phyloP scores from a whole-genome alignment of 1,140 invertebrate species.

The Polypedilum vanderplanki region DNA sequence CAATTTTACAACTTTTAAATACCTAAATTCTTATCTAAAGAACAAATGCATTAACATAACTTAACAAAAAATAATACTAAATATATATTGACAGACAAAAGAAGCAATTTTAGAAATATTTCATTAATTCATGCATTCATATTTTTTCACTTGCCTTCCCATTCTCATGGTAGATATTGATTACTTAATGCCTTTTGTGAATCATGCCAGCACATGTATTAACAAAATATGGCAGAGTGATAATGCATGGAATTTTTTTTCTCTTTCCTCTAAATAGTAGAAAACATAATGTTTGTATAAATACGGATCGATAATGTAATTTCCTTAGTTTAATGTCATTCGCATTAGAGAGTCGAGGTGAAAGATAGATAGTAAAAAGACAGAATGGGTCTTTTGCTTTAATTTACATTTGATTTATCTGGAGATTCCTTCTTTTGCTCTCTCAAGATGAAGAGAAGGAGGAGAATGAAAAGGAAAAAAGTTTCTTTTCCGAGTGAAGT shows the following conservation, averaged over 20 bases:
- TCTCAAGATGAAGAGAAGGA: neutral
- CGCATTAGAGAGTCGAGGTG: neutral
- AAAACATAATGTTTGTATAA: constrained; percentile 6
- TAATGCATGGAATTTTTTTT: neutral
- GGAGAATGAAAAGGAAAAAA: neutral
- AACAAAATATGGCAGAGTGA: neutral
- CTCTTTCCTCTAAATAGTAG: neutral
- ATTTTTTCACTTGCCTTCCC: neutral
- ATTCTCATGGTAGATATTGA: neutral
- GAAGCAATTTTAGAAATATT: neutral
- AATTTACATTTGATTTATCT: neutral
- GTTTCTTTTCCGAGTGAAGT: neutral
- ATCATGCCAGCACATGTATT: neutral
- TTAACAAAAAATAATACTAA: too few species aligned
- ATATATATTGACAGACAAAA: neutral
- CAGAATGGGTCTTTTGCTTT: neutral
- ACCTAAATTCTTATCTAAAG: too few species aligned
- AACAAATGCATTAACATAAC: too few species aligned
- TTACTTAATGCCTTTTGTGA: constrained; percentile 1
- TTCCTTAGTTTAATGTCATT: constrained; percentile 1
- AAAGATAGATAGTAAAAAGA: neutral
- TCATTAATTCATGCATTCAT: neutral
- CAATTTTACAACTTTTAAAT: too few species aligned
- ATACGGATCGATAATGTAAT: neutral
- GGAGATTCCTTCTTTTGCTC: neutral